phyloP scores from a whole-genome alignment of 2,888 invertebrate species.

The Spialia ferax region DNA sequence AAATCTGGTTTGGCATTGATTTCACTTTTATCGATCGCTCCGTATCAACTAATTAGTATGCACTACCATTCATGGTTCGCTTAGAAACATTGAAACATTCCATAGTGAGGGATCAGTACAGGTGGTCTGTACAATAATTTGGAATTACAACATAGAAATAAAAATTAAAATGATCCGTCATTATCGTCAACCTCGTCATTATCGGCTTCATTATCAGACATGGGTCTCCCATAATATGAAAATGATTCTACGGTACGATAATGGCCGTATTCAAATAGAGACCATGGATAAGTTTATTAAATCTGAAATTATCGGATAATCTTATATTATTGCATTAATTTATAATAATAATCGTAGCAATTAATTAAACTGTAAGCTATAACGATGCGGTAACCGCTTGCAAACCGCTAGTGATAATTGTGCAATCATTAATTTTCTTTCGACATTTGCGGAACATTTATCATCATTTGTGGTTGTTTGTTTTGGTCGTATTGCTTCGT shows the following conservation, averaged over 20 bases:
- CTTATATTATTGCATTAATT: neutral
- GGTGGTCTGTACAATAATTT: no score
- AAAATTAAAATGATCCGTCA: no score
- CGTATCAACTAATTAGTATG: neutral
- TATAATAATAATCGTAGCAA: slow-evolving; percentile 21
- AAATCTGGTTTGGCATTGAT: slow-evolving; percentile 9
- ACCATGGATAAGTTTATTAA: neutral
- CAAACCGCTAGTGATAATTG: slow-evolving; percentile 34
- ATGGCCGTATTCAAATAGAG: neutral
- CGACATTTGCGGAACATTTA: slow-evolving; percentile 35
- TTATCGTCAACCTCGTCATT: no score
- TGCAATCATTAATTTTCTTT: slow-evolving; percentile 38
- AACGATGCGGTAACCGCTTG: slow-evolving; percentile 26
- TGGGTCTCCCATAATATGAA: no score
- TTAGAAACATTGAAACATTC: neutral
- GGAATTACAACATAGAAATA: no score
- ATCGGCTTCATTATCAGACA: no score
- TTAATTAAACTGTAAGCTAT: slow-evolving; percentile 25
- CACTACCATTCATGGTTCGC: neutral
- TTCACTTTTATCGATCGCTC: slow-evolving; percentile 4
- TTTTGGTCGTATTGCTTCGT: slow-evolving; percentile 25
- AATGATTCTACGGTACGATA: no score
- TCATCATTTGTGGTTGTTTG: slow-evolving; percentile 35
- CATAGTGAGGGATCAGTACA: no score
- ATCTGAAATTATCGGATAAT: neutral